phyloP scores from a whole-genome alignment of 2,113 vertebrate genomes.

The Eidolon helvum region DNA sequence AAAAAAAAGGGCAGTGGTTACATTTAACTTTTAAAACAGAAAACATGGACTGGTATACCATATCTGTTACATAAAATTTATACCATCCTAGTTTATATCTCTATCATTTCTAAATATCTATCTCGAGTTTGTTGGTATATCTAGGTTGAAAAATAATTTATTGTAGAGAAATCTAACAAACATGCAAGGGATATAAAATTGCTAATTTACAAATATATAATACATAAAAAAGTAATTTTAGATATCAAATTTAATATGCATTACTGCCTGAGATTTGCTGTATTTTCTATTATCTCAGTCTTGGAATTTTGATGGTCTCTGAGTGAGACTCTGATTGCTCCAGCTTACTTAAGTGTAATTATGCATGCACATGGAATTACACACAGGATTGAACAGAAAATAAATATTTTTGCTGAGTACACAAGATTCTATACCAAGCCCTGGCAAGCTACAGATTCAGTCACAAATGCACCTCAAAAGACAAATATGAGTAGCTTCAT shows the following conservation, averaged over 20 bases:
- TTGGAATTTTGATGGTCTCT: background rate
- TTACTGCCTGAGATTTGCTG: background rate
- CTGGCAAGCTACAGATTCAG: background rate
- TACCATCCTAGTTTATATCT: background rate
- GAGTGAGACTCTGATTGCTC: background rate
- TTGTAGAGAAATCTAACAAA: background rate
- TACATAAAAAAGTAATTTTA: background rate
- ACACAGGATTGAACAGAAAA: background rate
- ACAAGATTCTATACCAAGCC: background rate
- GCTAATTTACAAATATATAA: background rate
- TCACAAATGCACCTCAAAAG: background rate
- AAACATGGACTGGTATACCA: background rate
- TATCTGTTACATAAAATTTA: background rate
- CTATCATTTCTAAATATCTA: background rate
- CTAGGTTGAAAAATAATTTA: constrained; percentile 30
- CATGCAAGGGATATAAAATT: background rate
- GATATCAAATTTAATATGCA: background rate
- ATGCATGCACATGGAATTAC: background rate
- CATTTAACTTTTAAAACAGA: background rate
- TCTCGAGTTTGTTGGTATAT: background rate
- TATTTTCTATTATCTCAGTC: background rate
- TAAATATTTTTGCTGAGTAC: background rate
- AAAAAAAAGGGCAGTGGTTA: background rate
- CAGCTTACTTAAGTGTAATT: background rate
- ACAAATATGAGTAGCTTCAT: background rate